Evolutionary conservation across 2,113 vertebrate genomes (phyloP), one percentile per base, ranked within the genome.

Genomic region (Notothenia coriiceps): DNA sequence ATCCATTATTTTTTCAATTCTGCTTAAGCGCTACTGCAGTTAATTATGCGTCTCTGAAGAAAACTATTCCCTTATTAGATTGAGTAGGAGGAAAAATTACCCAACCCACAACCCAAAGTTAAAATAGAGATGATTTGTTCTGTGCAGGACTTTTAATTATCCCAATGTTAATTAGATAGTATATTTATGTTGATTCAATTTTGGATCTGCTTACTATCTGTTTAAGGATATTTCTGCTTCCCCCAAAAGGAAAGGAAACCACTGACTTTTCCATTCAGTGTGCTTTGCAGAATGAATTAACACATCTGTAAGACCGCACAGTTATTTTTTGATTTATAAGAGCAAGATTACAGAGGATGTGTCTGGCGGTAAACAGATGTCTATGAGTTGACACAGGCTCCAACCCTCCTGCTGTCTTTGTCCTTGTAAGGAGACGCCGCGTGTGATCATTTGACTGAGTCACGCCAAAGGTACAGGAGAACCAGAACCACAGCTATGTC

Each of bases 341-440:
- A 43, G 29, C 4, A 0, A 43, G 46, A 69, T 51, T 25, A 20
- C 65, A 65, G 51, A 60, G 43, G 61, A 77, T 50, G n/a, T 40
- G 35, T 77, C 68, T 68, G 59, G 35, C 43, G 4, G 69, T 73
- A 86, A 89, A 83, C 87, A 84, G 68, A 83, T 76, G 59, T 81
- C 73, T 35, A 14, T 65, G 91, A 80, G 83, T 59, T 62, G 82
- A 89, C 77, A 87, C 85, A 77, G 80, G 70, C 91, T 85, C 74
- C 70, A 59, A 71, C 66, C 68, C 69, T 84, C 88, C 82, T 77
- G 69, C 88, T 83, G 88, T 63, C 74, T 83, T 71, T 92, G 92
- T 82, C 95, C 94, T 95, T 95, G 93, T 94, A 95, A 93, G 94
- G 94, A 94, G 88, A 94, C 91, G 88, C 83, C 68, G 44, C 67